Evolutionary conservation across 2,797 vertebrate genomes (phyloP), one percentile per base, ranked within the genome.

Genomic region (Acipenser oxyrinchus): DNA sequence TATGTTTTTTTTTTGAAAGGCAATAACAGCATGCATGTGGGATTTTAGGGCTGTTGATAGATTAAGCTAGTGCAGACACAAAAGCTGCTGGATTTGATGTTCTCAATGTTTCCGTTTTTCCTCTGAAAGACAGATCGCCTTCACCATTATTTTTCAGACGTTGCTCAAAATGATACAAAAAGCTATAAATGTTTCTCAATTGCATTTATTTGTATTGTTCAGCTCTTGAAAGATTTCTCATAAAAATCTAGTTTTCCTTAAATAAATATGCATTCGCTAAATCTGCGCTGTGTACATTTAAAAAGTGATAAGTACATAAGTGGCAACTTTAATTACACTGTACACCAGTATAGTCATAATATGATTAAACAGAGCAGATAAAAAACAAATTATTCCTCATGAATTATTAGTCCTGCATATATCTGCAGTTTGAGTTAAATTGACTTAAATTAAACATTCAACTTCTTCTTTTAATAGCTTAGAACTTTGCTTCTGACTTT

Each of bases 391-490:
- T 60, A 52, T 62, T 51, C 13, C 8, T 52, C 50, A 1, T 60
- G n/a, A 57, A 49, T 63, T 57, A 53, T 68, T 53, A 37, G 9
- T 66, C 48, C 7, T 49, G 18, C 2, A 18, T 18, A 37, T 13
- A 9, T 62, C 10, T 62, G 15, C 1, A 62, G 18, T 37, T 62
- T 23, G 15, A 62, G 10, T 62, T 49, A 13, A 18, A 15, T 52
- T 65, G 51, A n/a, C 68, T 69, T 69, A 55, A 69, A 65, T 69
- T 69, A 69, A 58, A 53, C 57, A 37, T 23, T 59, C 37, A 37
- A 37, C 52, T 5, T 48, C 48, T 49, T 1, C 6, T 70, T 69
- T 75, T 79, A 76, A 74, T 64, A 70, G 48, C 62, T 74, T 73
- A 71, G 51, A 60, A 37, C 53, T 69, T 72, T 68, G 48, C 49